These are phyloP conservation scores for Oikopleura dioica DNA, from an alignment of 23 tunicate genomes.

Conservation along the genomic window DNA sequence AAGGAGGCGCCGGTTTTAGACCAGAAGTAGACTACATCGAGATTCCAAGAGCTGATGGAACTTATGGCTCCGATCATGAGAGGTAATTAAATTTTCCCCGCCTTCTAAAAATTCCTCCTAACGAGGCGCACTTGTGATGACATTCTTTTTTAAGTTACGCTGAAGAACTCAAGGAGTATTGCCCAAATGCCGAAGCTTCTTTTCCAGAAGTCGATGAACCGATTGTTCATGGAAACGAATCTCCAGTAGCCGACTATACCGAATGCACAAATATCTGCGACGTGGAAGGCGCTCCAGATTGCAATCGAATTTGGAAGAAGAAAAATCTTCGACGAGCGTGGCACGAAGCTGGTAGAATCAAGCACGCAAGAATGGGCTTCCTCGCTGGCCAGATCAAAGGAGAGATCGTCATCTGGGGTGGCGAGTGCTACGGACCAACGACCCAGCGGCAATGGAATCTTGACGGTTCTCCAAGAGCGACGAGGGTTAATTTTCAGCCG, in stretches of 20 bases:
- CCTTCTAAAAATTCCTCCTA: too few species aligned
- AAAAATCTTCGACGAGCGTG: not conserved
- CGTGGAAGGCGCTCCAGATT: not conserved
- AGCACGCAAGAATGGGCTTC: slow-evolving; percentile 1
- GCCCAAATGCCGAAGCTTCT: not conserved
- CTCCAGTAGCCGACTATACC: not conserved
- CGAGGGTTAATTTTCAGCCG: not conserved
- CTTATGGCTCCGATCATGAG: not conserved
- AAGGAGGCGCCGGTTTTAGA: not conserved
- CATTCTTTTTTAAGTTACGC: too few species aligned
- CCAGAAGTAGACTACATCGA: not conserved
- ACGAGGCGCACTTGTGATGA: too few species aligned
- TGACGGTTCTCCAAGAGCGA: not conserved
- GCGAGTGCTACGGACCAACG: not conserved
- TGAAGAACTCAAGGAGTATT: not conserved
- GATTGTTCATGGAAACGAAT: not conserved
- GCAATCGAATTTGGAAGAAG: not conserved
- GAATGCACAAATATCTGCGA: not conserved
- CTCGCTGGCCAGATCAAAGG: not conserved
- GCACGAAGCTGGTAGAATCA: slow-evolving; percentile 2
- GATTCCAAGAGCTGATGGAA: slow-evolving; percentile 9
- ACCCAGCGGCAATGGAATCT: not conserved
- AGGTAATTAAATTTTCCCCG: too few species aligned
- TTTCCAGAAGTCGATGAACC: not conserved
- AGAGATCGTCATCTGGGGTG: not conserved